phyloP scores from a whole-genome alignment of 1,140 invertebrate genomes.

The Goniozus legneri region DNA sequence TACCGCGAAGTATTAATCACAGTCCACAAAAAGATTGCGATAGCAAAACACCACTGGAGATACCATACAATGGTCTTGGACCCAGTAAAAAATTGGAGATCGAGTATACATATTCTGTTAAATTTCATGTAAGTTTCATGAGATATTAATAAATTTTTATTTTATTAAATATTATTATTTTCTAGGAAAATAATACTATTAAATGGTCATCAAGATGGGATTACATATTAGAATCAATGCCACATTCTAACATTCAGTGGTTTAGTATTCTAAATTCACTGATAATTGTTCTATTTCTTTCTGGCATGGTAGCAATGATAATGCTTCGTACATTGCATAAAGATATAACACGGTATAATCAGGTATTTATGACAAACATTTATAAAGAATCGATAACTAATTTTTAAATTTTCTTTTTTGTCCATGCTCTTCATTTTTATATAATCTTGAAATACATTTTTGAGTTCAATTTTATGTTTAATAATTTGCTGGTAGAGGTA shows the following conservation, averaged over 20 bases:
- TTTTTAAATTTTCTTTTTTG: background rate
- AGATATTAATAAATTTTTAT: too few relatives aligned
- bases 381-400: background rate
- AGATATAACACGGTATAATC: slow-evolving; percentile 98
- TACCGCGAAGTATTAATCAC: slow-evolving; percentile 77
- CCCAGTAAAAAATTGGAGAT: slow-evolving; percentile 63
- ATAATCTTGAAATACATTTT: background rate
- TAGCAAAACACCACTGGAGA: slow-evolving; percentile 61
- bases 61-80: slow-evolving; percentile 58
- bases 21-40: slow-evolving; percentile 55
- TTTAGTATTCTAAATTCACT: slow-evolving; percentile 91
- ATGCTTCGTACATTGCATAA: slow-evolving; percentile 94
- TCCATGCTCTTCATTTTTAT: slow-evolving; percentile 1
- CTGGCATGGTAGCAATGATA: slow-evolving; percentile 99
- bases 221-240: slow-evolving; percentile 97
- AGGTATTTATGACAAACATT: slow-evolving; percentile 51
- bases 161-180: slow-evolving; percentile 17
- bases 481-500: slow-evolving; percentile 1
- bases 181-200: slow-evolving; percentile 72
- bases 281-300: slow-evolving; percentile 85
- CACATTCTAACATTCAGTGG: slow-evolving; percentile 99
- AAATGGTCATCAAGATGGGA: slow-evolving; percentile 99
- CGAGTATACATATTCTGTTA: slow-evolving; percentile 84
- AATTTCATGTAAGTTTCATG: slow-evolving; percentile 65
- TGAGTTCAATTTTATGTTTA: background rate